Conservation (phyloP, 35 echinoderm and acorn worm genomes). For the Eucidaris tribuloides region DNA sequence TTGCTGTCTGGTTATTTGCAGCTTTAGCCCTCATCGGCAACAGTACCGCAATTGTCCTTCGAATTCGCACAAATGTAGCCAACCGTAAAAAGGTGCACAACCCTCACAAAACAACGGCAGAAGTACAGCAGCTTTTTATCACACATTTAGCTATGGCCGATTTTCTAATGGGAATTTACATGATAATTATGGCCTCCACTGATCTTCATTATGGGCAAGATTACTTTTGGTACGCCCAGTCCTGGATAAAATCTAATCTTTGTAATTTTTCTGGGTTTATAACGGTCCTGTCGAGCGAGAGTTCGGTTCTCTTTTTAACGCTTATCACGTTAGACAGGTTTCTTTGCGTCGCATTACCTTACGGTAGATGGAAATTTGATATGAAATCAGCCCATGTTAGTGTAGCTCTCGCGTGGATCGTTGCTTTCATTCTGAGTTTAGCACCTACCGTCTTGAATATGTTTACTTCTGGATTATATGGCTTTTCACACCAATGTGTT, state of each 20-base stretch:
- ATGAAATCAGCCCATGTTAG: conserved; percentile 5
- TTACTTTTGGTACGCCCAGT: not conserved
- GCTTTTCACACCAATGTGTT: conserved; percentile 47
- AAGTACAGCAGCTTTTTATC: conserved; percentile 23
- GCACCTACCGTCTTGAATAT: conserved; percentile 8
- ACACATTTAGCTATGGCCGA: conserved; percentile 29
- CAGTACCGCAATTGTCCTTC: too few species aligned
- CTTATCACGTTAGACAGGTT: conserved; percentile 77
- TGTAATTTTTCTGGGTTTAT: conserved; percentile 63
- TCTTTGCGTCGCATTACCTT: conserved; percentile 79
- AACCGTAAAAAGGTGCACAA: too few species aligned
- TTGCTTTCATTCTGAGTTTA: conserved; percentile 10
- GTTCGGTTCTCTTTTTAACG: conserved; percentile 66
- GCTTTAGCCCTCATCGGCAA: too few species aligned
- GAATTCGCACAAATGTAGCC: too few species aligned
- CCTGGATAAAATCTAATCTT: not conserved
- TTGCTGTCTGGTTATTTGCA: too few species aligned
- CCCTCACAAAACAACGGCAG: too few species aligned
- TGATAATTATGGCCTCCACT: conserved; percentile 2
- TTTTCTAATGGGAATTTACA: conserved; percentile 21
- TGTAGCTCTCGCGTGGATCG: conserved; percentile 32
- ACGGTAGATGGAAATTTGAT: conserved; percentile 41
- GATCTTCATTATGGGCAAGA: not conserved
- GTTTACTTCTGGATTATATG: conserved; percentile 21
- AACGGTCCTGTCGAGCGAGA: conserved; percentile 56